Evolutionary conservation across 2,888 invertebrate species (phyloP).

Genomic region (Stenodema calcarata): DNA sequence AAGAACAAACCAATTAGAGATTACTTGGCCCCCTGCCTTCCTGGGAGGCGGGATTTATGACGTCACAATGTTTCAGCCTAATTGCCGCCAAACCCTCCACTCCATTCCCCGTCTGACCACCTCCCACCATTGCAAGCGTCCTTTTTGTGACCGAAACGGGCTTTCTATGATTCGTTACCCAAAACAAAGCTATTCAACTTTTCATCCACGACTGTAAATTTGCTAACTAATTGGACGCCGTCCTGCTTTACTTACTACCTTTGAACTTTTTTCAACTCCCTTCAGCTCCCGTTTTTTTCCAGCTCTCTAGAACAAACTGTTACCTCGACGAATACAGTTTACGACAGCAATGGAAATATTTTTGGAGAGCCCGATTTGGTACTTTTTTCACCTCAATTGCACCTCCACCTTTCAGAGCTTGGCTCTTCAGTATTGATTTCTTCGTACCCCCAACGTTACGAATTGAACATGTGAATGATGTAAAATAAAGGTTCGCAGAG

Average conservation of each 20-base stretch:
- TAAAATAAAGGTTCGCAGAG: neutral
- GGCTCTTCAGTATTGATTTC: no score
- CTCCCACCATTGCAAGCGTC: neutral
- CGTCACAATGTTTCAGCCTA: slow-evolving; percentile 52
- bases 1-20: slow-evolving; percentile 50
- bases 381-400: neutral
- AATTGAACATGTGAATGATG: no score
- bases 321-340: neutral
- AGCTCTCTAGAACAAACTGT: neutral
- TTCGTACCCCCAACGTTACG: no score
- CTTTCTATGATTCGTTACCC: slow-evolving; percentile 38
- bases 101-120: neutral
- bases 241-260: slow-evolving; percentile 40
- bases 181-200: slow-evolving; percentile 48
- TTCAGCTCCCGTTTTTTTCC: neutral
- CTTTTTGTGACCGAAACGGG: slow-evolving; percentile 3
- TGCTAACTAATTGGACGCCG: slow-evolving; percentile 29
- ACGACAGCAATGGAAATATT: neutral
- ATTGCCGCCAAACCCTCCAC: slow-evolving; percentile 44
- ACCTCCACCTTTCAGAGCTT: no score
- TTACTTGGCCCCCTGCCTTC: slow-evolving; percentile 50
- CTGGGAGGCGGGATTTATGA: slow-evolving; percentile 46
- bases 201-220: slow-evolving; percentile 4
- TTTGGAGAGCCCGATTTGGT: neutral
- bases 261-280: neutral